phyloP scores from a whole-genome alignment of 1,140 invertebrate genomes.

The Anoplophora glabripennis region DNA sequence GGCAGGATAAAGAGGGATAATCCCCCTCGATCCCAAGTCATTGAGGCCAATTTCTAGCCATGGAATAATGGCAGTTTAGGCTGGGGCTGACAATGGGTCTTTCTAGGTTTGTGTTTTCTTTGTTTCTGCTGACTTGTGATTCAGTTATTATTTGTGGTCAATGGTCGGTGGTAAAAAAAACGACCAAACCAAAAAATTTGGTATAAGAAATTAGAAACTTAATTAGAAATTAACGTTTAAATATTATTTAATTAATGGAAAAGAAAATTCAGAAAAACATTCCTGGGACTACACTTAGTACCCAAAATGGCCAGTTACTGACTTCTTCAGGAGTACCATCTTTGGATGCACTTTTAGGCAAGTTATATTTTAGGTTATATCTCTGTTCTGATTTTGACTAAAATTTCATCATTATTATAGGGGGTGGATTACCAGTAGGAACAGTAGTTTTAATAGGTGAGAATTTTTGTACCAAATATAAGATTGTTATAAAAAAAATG shows the following conservation, averaged over 20 bases:
- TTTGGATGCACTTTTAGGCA: slow-evolving; percentile 66
- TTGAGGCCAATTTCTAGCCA: too few species aligned
- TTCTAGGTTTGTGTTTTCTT: too few species aligned
- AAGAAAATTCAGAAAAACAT: slow-evolving; percentile 47
- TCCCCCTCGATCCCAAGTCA: too few species aligned
- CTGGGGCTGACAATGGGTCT: too few species aligned
- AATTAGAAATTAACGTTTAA: neutral
- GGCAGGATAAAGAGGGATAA: too few species aligned
- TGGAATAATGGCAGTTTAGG: too few species aligned
- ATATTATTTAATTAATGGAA: slow-evolving; percentile 28
- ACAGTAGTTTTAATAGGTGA: slow-evolving; percentile 59
- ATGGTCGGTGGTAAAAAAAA: too few species aligned
- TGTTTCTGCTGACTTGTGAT: too few species aligned
- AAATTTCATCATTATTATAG: slow-evolving; percentile 44
- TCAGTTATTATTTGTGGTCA: too few species aligned
- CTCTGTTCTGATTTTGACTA: slow-evolving; percentile 27
- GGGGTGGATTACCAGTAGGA: slow-evolving; percentile 61
- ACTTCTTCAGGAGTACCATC: slow-evolving; percentile 69
- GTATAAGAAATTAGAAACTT: too few species aligned
- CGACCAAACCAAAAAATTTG: too few species aligned
- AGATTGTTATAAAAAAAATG: slow-evolving; percentile 8
- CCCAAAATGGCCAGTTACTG: slow-evolving; percentile 66
- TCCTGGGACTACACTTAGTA: slow-evolving; percentile 61
- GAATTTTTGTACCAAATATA: slow-evolving; percentile 17
- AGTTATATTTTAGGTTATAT: slow-evolving; percentile 30